Conservation (phyloP, 2,888 invertebrate genomes). For the Celastrina argiolus region DNA sequence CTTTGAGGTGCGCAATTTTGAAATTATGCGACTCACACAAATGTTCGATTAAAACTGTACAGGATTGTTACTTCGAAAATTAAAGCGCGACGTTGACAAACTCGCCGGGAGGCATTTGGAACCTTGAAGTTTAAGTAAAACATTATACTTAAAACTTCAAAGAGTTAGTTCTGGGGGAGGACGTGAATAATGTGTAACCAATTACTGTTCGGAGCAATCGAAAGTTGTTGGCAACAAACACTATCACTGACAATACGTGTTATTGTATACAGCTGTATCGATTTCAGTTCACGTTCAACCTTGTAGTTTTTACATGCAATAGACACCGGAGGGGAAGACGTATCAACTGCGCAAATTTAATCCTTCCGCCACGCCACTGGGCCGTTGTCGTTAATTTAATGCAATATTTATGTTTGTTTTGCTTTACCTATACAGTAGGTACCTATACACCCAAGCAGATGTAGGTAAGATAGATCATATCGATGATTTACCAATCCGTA, state of each 20-base stretch:
- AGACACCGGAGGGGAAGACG: background rate
- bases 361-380: background rate
- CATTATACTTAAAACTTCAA: background rate
- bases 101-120: background rate
- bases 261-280: background rate
- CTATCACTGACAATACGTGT: background rate
- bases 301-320: slow-evolving; percentile 10
- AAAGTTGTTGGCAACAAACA: background rate
- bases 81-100: background rate
- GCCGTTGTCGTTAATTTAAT: background rate
- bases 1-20: background rate
- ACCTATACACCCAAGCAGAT: no score
- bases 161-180: background rate
- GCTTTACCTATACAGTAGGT: no score
- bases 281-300: slow-evolving; percentile 16
- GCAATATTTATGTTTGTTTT: no score
- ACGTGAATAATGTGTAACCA: background rate
- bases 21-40: background rate
- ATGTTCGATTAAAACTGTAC: background rate
- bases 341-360: slow-evolving; percentile 8
- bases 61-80: background rate
- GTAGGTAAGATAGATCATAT: no score
- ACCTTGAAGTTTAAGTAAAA: background rate
- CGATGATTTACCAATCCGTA: no score
- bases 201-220: background rate